Conservation (phyloP, 2,888 invertebrate species). For the Cataglyphis livida region DNA sequence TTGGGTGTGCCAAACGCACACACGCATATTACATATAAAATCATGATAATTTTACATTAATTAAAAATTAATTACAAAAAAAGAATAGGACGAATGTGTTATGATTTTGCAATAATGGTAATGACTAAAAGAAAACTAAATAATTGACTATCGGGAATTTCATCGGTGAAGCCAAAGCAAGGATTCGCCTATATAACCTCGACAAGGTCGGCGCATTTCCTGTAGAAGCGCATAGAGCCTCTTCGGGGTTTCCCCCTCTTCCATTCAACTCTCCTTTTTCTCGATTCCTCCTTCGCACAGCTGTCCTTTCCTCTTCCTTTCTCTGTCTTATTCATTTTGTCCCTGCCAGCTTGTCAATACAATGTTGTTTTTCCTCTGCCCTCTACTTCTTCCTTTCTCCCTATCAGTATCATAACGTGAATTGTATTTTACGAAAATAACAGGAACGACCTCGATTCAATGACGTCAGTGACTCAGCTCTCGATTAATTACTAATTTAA, state of each 20-base stretch:
- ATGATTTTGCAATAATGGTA: not conserved
- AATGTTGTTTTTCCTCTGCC: slow-evolving; percentile 36
- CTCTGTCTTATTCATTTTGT: not conserved
- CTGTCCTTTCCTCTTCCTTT: slow-evolving; percentile 3
- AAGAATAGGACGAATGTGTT: not conserved
- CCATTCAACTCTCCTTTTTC: slow-evolving; percentile 20
- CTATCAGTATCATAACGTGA: not conserved
- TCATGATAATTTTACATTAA: not conserved
- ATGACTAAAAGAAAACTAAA: not conserved
- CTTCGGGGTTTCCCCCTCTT: slow-evolving; percentile 72
- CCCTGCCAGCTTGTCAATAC: not conserved
- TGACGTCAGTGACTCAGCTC: slow-evolving; percentile 47
- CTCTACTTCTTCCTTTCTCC: slow-evolving; percentile 29
- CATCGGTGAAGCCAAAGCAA: slow-evolving; percentile 63
- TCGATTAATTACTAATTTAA: slow-evolving; percentile 60
- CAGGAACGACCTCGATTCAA: slow-evolving; percentile 20
- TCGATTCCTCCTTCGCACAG: not conserved
- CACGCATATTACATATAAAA: not conserved
- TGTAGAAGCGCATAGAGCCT: slow-evolving; percentile 59
- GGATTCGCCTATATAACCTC: slow-evolving; percentile 74
- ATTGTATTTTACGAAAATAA: slow-evolving; percentile 49
- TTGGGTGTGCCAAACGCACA: not conserved
- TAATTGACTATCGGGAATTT: slow-evolving; percentile 22
- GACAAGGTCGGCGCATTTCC: slow-evolving; percentile 78
- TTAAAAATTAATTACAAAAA: not conserved